Evolutionary conservation across 2,888 invertebrate genomes (phyloP).

Genomic region (Nymphalis polychloros): DNA sequence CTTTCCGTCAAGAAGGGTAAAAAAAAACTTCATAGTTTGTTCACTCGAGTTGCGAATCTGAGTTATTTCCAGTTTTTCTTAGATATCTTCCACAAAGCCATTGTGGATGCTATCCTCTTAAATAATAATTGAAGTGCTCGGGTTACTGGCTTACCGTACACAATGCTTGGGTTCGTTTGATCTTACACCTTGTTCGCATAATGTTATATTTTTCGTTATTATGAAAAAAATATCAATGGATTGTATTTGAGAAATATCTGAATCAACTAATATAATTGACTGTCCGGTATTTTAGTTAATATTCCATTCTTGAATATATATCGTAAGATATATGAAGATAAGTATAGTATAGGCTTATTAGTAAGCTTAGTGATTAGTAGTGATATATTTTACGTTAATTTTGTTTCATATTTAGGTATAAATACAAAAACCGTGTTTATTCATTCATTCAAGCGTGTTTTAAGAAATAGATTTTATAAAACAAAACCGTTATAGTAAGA

Average conservation of each 20-base stretch:
- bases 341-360: no score
- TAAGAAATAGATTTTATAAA: no score
- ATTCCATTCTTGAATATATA: no score
- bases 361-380: no score
- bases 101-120: conserved; percentile 33
- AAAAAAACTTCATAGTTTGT: conserved; percentile 55
- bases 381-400: no score
- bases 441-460: no score
- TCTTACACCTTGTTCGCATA: conserved; percentile 13
- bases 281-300: no score
- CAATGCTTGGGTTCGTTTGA: conserved; percentile 19
- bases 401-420: no score
- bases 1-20: conserved; percentile 49
- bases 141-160: conserved; percentile 39
- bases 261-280: no score
- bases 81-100: conserved; percentile 35
- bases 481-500: no score
- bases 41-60: conserved; percentile 42
- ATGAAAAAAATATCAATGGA: background rate
- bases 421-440: no score
- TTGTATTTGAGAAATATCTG: background rate
- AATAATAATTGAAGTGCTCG: conserved; percentile 53
- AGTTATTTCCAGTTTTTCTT: conserved; percentile 35
- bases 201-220: conserved; percentile 11
- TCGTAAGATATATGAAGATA: no score